These are phyloP conservation scores for Atethmia centrago DNA, from an alignment of 2,888 invertebrate genomes.

Conservation along the genomic window DNA sequence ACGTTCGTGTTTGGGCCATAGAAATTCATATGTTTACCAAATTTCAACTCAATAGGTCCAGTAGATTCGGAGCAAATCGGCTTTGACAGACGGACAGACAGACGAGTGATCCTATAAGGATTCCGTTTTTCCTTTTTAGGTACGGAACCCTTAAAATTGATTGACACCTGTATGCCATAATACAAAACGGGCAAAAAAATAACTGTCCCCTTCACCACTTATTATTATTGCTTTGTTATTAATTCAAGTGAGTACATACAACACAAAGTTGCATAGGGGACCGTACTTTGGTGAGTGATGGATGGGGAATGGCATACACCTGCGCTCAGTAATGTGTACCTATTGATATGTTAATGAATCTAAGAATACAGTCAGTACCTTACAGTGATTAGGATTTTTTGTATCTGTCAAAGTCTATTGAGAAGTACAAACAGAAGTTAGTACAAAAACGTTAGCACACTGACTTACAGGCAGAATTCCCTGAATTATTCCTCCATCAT, in stretches of 20 bases:
- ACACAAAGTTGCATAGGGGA: slow-evolving; percentile 40
- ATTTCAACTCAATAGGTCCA: too few relatives aligned
- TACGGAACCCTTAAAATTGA: too few relatives aligned
- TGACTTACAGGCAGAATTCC: neutral
- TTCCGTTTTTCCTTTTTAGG: too few relatives aligned
- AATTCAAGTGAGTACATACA: slow-evolving; percentile 23
- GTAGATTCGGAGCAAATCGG: too few relatives aligned
- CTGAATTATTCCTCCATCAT: too few relatives aligned
- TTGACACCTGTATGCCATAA: neutral
- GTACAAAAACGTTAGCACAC: neutral
- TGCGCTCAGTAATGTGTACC: slow-evolving; percentile 17
- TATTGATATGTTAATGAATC: slow-evolving; percentile 1
- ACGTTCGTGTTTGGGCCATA: too few relatives aligned
- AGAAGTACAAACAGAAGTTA: neutral
- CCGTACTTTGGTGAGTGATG: slow-evolving; percentile 32
- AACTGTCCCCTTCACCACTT: neutral
- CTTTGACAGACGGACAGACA: too few relatives aligned
- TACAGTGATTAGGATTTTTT: too few relatives aligned
- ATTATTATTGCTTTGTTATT: slow-evolving; percentile 47
- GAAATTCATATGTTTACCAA: too few relatives aligned
- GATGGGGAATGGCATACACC: slow-evolving; percentile 30
- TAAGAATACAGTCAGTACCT: neutral
- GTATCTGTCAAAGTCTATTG: too few relatives aligned
- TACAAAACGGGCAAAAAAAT: neutral
- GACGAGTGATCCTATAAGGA: too few relatives aligned